phyloP scores from a whole-genome alignment of 1,140 invertebrate genomes.

The Aphaenogaster rudis region DNA sequence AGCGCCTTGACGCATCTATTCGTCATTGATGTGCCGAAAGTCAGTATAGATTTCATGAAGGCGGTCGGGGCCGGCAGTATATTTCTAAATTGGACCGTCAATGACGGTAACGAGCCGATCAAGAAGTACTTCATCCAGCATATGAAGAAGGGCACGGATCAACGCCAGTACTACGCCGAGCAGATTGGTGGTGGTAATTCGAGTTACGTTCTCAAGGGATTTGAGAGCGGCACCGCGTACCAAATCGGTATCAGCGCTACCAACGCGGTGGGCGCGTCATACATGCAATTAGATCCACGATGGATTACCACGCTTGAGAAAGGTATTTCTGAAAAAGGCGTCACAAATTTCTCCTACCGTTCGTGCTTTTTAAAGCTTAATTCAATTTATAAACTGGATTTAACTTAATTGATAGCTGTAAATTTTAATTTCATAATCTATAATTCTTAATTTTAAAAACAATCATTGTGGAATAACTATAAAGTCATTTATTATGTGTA shows the following conservation, averaged over 20 bases:
- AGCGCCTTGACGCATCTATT: slow-evolving; percentile 87
- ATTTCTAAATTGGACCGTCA: slow-evolving; percentile 94
- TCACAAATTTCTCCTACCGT: neutral
- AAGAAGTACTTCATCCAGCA: slow-evolving; percentile 90
- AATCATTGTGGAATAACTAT: neutral
- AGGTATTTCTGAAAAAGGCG: slow-evolving; percentile 76
- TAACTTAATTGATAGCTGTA: neutral
- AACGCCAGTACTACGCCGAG: slow-evolving; percentile 87
- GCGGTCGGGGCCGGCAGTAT: slow-evolving; percentile 92
- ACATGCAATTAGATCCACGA: slow-evolving; percentile 85
- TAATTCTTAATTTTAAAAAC: neutral
- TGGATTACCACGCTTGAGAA: slow-evolving; percentile 89
- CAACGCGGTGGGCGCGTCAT: slow-evolving; percentile 87
- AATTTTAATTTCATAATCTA: neutral
- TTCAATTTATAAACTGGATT: neutral
- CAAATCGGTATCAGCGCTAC: slow-evolving; percentile 87
- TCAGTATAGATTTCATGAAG: slow-evolving; percentile 91
- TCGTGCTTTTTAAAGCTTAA: neutral
- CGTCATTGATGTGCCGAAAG: slow-evolving; percentile 90
- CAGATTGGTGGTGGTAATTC: slow-evolving; percentile 88
- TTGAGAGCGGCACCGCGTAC: slow-evolving; percentile 89
- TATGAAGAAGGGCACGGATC: slow-evolving; percentile 87
- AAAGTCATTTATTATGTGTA: neutral
- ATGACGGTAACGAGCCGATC: slow-evolving; percentile 92
- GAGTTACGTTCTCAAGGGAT: slow-evolving; percentile 89